Evolutionary conservation across 1,140 invertebrate genomes (phyloP).

Genomic region (Theocolax elegans): DNA sequence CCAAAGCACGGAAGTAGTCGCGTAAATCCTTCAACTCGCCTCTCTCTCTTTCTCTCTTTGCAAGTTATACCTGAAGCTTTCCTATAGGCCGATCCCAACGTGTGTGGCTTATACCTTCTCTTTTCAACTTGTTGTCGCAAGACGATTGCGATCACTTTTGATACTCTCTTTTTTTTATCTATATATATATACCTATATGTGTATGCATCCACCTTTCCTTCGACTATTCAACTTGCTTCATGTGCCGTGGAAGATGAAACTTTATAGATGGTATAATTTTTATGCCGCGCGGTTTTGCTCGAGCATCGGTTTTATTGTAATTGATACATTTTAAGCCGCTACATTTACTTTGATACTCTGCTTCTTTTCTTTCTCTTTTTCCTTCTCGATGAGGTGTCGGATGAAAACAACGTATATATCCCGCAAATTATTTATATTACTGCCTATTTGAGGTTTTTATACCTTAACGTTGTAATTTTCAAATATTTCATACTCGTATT

Average conservation of each 20-base stretch:
- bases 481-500: too few species aligned
- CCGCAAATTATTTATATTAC: too few species aligned
- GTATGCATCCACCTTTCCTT: not conserved
- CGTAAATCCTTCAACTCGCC: constrained; percentile 15
- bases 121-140: not conserved
- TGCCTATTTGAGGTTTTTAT: too few species aligned
- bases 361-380: not conserved
- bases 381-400: not conserved
- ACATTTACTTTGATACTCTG: constrained; percentile 30
- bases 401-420: constrained; percentile 13
- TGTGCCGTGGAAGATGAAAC: constrained; percentile 16
- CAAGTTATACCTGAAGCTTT: too few species aligned
- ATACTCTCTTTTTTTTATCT: not conserved
- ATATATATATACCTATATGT: not conserved
- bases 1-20: constrained; percentile 2
- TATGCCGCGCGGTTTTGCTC: constrained; percentile 22
- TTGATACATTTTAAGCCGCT: constrained; percentile 22
- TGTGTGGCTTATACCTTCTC: not conserved
- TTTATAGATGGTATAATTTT: constrained; percentile 42
- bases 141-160: not conserved
- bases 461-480: too few species aligned
- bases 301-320: constrained; percentile 23
- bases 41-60: not conserved
- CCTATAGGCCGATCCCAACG: constrained; percentile 9
- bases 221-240: constrained; percentile 20